These are phyloP conservation scores for Pissodes strobi DNA, from an alignment of 1,140 invertebrate species.

Conservation along the genomic window DNA sequence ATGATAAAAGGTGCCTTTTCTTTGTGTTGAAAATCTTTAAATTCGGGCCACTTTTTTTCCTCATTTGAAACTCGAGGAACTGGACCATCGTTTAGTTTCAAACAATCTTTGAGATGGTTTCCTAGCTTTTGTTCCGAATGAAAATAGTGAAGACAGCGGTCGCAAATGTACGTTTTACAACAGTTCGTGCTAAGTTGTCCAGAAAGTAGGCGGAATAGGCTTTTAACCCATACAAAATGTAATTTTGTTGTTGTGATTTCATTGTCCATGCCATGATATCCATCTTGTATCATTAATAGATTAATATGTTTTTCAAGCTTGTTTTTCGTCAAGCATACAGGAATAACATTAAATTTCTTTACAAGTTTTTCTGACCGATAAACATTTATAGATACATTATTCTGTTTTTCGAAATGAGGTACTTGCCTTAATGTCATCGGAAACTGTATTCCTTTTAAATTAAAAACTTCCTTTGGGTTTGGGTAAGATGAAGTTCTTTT, in stretches of 20 bases:
- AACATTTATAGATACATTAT: slow-evolving; percentile 39
- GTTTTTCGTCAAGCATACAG: slow-evolving; percentile 34
- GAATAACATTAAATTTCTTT: slow-evolving; percentile 12
- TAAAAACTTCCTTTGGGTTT: no score
- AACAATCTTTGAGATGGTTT: slow-evolving; percentile 33
- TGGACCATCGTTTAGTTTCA: slow-evolving; percentile 8
- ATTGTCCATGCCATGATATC: slow-evolving; percentile 32
- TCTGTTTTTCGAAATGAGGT: slow-evolving; percentile 40
- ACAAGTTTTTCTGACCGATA: slow-evolving; percentile 33
- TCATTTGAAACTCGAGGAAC: background rate
- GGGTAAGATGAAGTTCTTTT: no score
- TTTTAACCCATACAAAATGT: slow-evolving; percentile 50
- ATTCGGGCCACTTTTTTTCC: background rate
- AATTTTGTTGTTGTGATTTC: slow-evolving; percentile 22
- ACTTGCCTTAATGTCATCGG: slow-evolving; percentile 39
- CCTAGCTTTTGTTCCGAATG: slow-evolving; percentile 33
- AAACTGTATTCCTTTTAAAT: no score
- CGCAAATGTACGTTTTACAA: slow-evolving; percentile 43
- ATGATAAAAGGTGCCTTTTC: background rate
- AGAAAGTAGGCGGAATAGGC: slow-evolving; percentile 42
- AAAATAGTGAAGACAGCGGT: slow-evolving; percentile 47
- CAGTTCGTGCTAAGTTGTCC: slow-evolving; percentile 40
- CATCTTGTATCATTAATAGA: slow-evolving; percentile 41
- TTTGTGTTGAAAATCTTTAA: background rate
- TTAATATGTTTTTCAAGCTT: slow-evolving; percentile 43